Base-by-base conservation (phyloP, 2,888 invertebrate species). In the Sminthurinus aureus region DNA sequence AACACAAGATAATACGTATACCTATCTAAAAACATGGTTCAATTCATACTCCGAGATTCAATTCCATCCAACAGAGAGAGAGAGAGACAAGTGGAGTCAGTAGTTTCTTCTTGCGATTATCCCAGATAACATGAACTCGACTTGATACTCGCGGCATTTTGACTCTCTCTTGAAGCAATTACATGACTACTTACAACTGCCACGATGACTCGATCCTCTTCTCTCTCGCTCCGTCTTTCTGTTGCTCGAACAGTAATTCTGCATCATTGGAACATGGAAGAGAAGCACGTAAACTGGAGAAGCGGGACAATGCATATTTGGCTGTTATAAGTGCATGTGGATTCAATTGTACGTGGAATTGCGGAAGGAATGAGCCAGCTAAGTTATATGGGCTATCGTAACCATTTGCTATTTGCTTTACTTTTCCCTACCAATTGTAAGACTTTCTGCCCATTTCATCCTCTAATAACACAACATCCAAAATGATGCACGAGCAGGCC, bases 131-230 rank as follows among this genome's bases (percentile, higher is more conserved):
- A 85, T 85, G 79, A 84, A 82, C 83, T 84, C 83, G 82, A 77
- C 79, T 82, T 78, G 67, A 82, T 81, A 85, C 81, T 74, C 81
- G 58, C 80, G 81, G 82, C 87, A 87, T 88, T 88, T 86, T 84
- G 85, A 86, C 86, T 85, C 88, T 38, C 87, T 87, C 87, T 88
- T 88, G 84, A 87, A 87, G 87, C 87, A 88, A 87, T 88, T 88
- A 87, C 88, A 87, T 81, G 80, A 85, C 87, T 85, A 86, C 81
- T 81, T 81, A 81, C 86, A 86, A 86, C 86, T 85, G 84, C 85
- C 83, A 83, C 83, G 79, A 82, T 83, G 76, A 84, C 84, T 84
- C 85, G 79, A 18, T n/a, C 38, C 38, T 38, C 38, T 38, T 38
- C 38, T 38, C 38, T 38, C 38, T 38, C 38, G 1, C 38, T 38